Base-by-base conservation (phyloP, 1,140 invertebrate genomes). In the Calliphora vicina region DNA sequence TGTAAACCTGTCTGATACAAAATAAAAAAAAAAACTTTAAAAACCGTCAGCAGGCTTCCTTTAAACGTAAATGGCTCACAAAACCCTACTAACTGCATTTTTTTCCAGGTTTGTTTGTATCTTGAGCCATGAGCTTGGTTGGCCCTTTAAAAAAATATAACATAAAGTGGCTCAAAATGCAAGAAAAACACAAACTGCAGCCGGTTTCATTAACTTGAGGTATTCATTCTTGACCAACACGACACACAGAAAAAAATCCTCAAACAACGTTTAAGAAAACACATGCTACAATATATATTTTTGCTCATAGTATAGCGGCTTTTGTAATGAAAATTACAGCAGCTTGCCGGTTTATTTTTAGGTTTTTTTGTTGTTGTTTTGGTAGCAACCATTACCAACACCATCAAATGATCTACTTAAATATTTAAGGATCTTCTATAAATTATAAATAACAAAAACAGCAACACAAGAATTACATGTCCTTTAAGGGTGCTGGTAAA, bases 321-420 rank as follows among this genome's bases (percentile, higher is more conserved):
- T 67, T 67, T 67, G 61, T 67, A 67, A 67, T 67, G 61, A 67
- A 67, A 67, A 67, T 67, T 67, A 67, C 61, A 67, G 61, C 61
- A 67, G 61, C 61, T 67, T 67, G 61, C 61, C n/a, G 17, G 12
- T 50, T 50, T 35, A 35, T 35, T 57, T 57, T 57, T 57, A 17
- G 17, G 4, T 57, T 67, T 67, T 67, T 67, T 67, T 67, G n/a
- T 67, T 12, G n/a, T 67, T 67, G 15, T 15, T 3, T 67, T 23
- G 10, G 25, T 10, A 23, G 17, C 23, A 23, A 6, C n/a, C 61
- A 67, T 67, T 67, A 67, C 61, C 61, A 67, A 67, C 61, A 67
- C 61, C 61, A 67, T 67, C 61, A 20, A 23, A 67, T 67, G 61
- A 67, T 67, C 50, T 57, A 57, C 13, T 57, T 57, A 57, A 57